phyloP scores from a whole-genome alignment of 2,888 invertebrate species.

The Morpho deidamia region DNA sequence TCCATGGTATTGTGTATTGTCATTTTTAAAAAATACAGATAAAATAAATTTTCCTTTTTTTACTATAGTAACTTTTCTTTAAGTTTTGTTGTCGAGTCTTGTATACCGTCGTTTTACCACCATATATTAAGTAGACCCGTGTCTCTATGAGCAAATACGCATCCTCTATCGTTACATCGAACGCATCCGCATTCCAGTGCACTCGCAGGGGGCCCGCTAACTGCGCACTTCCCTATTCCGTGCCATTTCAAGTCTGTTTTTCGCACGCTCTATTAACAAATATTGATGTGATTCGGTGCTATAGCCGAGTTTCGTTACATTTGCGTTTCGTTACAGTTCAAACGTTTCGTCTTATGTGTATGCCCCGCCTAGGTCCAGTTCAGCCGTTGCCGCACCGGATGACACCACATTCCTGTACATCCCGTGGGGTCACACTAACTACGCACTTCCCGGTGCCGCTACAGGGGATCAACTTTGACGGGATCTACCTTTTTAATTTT shows the following conservation, averaged over 20 bases:
- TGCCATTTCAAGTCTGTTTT: slow-evolving; percentile 16
- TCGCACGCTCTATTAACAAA: not conserved
- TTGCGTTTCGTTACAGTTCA: not conserved
- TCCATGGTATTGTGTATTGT: too few relatives aligned
- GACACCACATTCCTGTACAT: slow-evolving; percentile 15
- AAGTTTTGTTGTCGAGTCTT: too few relatives aligned
- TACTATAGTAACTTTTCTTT: too few relatives aligned
- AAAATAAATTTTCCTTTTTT: too few relatives aligned
- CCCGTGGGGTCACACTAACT: slow-evolving; percentile 18
- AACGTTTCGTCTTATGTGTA: too few relatives aligned
- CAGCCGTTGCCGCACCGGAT: slow-evolving; percentile 3
- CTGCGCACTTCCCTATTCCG: slow-evolving; percentile 25
- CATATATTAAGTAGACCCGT: too few relatives aligned
- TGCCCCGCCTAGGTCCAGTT: not conserved
- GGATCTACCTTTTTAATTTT: not conserved
- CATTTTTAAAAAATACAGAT: too few relatives aligned
- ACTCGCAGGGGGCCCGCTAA: slow-evolving; percentile 37
- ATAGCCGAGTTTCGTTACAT: not conserved
- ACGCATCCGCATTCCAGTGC: slow-evolving; percentile 54
- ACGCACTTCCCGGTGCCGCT: slow-evolving; percentile 42
- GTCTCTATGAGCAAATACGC: too few relatives aligned
- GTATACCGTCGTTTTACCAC: too few relatives aligned
- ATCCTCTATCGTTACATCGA: slow-evolving; percentile 24
- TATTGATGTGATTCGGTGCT: not conserved
- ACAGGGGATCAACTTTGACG: slow-evolving; percentile 2